phyloP scores from a whole-genome alignment of 2,888 invertebrate species.

The Odontothrips loti region DNA sequence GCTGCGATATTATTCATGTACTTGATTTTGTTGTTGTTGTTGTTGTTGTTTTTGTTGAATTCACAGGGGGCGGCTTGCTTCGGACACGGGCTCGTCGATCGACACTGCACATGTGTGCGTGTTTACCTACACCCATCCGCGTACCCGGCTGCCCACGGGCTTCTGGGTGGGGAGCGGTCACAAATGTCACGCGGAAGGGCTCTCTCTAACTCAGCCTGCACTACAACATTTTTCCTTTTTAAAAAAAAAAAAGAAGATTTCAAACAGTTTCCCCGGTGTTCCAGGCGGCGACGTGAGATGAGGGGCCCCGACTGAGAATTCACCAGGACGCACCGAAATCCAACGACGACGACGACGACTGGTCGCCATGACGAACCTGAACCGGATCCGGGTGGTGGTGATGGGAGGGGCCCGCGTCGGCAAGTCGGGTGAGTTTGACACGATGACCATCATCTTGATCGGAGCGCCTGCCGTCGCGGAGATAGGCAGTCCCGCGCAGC shows the following conservation, averaged over 20 bases:
- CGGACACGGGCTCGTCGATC: not conserved
- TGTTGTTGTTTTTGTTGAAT: not conserved
- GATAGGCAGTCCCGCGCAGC: not conserved
- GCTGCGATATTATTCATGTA: no score
- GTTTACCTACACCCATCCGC: not conserved
- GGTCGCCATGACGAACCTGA: constrained; percentile 65
- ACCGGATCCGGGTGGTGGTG: constrained; percentile 74
- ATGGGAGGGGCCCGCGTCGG: constrained; percentile 71
- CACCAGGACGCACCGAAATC: no score
- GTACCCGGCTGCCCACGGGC: no score
- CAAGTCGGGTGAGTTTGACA: constrained; percentile 72
- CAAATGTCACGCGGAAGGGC: no score
- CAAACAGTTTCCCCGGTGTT: not conserved
- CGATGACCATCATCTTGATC: no score
- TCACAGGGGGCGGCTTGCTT: not conserved
- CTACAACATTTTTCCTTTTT: no score
- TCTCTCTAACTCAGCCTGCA: no score
- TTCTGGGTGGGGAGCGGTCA: no score
- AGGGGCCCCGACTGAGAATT: not conserved
- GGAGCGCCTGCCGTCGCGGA: not conserved
- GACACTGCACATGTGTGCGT: not conserved
- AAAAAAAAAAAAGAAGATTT: no score
- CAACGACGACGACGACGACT: no score
- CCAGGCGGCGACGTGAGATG: not conserved
- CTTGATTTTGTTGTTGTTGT: not conserved